These are phyloP conservation scores for Globicephala melas DNA, from an alignment of 2,113 vertebrate genomes.

Conservation along the genomic window DNA sequence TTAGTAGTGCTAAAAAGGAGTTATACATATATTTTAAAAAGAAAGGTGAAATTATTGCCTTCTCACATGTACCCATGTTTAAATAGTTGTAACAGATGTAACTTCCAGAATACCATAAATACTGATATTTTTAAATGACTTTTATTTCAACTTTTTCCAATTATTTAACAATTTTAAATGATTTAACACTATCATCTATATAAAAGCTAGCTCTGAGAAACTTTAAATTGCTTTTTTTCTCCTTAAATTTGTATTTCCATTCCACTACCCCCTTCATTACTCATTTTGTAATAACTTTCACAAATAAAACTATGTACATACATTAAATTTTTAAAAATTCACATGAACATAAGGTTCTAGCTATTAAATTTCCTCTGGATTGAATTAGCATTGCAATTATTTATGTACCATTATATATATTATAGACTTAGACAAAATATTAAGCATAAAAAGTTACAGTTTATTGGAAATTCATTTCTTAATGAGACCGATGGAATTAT, in stretches of 20 bases:
- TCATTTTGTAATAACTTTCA: constrained; percentile 9
- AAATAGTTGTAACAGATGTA: background rate
- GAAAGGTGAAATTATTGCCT: background rate
- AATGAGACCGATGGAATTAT: background rate
- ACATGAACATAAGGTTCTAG: background rate
- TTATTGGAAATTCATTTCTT: background rate
- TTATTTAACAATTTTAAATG: background rate
- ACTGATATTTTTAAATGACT: constrained; percentile 7
- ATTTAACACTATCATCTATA: background rate
- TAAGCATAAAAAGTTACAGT: background rate
- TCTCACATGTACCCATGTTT: background rate
- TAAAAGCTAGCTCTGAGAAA: constrained; percentile 28
- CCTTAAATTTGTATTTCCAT: background rate
- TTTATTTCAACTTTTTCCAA: background rate
- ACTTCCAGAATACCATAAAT: constrained; percentile 18
- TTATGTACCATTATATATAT: background rate
- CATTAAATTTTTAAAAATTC: background rate
- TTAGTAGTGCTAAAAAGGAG: background rate
- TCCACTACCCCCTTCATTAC: background rate
- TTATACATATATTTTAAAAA: background rate
- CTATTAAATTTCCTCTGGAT: background rate
- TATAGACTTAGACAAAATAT: background rate
- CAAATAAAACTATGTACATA: background rate
- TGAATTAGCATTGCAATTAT: background rate
- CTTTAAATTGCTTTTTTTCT: background rate